These are phyloP conservation scores for Wasmannia auropunctata DNA, from an alignment of 1,140 invertebrate genomes.

Conservation along the genomic window DNA sequence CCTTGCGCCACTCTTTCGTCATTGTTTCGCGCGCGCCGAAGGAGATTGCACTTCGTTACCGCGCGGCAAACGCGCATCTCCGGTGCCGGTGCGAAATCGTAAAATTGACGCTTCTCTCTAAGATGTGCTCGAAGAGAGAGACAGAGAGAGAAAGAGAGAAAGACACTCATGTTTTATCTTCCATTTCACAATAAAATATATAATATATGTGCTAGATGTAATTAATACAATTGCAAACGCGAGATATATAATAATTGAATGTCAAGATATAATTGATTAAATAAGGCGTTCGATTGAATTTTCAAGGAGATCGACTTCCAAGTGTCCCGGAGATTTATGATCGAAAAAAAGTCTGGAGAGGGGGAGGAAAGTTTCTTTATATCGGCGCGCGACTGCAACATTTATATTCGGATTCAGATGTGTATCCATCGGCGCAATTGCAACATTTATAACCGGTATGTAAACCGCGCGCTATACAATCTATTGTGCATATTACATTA, in stretches of 20 bases:
- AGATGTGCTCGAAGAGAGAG: not conserved
- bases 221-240: too few relatives aligned
- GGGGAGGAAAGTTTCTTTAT: not conserved
- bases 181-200: not conserved
- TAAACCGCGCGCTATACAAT: slow-evolving; percentile 2
- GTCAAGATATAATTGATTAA: not conserved
- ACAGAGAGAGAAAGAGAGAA: too few relatives aligned
- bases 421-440: not conserved
- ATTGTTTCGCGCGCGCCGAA: slow-evolving; percentile 40
- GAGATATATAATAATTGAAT: too few relatives aligned
- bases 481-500: slow-evolving; percentile 31
- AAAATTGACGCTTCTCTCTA: not conserved
- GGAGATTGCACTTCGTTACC: slow-evolving; percentile 34
- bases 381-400: not conserved
- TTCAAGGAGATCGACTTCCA: not conserved
- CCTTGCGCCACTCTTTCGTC: slow-evolving; percentile 47
- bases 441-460: slow-evolving; percentile 19
- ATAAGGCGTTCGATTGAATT: not conserved
- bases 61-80: not conserved
- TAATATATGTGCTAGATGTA: too few relatives aligned
- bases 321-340: not conserved
- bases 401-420: not conserved
- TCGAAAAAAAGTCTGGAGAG: not conserved
- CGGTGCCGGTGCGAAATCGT: not conserved
- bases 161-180: not conserved